Conservation (phyloP, 2,888 invertebrate species). For the Ectemnius continuus region DNA sequence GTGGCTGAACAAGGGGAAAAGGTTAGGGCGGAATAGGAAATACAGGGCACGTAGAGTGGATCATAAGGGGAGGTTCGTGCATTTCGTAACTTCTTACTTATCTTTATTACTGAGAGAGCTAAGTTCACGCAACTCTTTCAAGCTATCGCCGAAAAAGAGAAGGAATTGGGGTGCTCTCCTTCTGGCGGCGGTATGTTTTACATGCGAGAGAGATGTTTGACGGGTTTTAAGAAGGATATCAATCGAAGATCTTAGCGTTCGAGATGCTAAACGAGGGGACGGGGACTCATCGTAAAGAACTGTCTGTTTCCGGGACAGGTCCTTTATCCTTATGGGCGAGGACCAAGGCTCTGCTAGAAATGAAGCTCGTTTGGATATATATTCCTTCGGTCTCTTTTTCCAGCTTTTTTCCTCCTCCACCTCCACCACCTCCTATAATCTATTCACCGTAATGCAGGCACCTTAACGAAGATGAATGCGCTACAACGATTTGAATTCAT, state of each 20-base stretch:
- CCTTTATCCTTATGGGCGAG: conserved; percentile 54
- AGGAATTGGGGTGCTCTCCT: neutral
- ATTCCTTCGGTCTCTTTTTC: conserved; percentile 40
- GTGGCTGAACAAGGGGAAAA: conserved; percentile 10
- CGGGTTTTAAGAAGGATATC: conserved; percentile 44
- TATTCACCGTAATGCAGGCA: conserved; percentile 14
- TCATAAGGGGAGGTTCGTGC: neutral
- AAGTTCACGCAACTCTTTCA: neutral
- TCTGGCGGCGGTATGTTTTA: neutral
- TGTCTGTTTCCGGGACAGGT: conserved; percentile 54
- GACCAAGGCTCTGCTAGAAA: conserved; percentile 26
- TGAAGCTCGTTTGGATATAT: conserved; percentile 48
- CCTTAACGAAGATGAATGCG: conserved; percentile 54
- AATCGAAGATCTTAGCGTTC: conserved; percentile 29
- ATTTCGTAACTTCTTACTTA: neutral
- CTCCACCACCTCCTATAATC: conserved; percentile 19
- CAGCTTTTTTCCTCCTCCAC: conserved; percentile 10
- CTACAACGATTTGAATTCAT: conserved; percentile 49
- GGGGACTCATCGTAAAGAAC: conserved; percentile 52
- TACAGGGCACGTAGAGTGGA: neutral
- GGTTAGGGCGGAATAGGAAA: no score
- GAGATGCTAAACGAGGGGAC: conserved; percentile 25
- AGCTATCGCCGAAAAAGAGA: no score
- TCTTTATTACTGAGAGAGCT: conserved; percentile 1
- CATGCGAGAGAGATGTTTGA: conserved; percentile 19